A percentile compares a stretch with the other conserved stretches of the same genome.
These are phyloP conservation scores for Apis dorsata DNA, from an alignment of 1,140 invertebrate genomes.

Conservation along the genomic window DNA sequence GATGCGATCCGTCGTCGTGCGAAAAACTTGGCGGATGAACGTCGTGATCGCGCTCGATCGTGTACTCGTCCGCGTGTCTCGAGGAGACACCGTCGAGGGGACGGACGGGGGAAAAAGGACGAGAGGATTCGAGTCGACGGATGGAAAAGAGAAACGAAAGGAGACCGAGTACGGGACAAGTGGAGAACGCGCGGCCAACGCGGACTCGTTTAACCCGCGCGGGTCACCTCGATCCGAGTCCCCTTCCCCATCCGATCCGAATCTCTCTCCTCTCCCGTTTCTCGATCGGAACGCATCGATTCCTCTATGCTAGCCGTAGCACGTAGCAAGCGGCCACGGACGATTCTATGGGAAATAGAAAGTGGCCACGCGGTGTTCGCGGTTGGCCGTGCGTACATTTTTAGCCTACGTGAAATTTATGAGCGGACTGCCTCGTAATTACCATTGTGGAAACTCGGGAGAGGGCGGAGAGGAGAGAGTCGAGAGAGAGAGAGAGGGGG, in stretches of 20 bases:
- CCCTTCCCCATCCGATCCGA: neutral
- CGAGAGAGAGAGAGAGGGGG: neutral
- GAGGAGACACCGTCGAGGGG: neutral
- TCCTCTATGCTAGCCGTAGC: neutral
- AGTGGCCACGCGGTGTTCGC: slow-evolving; percentile 58
- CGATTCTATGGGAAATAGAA: slow-evolving; percentile 70
- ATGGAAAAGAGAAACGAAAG: slow-evolving; percentile 23
- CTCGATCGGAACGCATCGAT: slow-evolving; percentile 21
- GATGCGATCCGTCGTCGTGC: slow-evolving; percentile 35
- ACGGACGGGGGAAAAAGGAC: neutral
- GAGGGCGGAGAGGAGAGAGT: no score
- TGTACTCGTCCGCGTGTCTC: neutral
- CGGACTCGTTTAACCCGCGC: slow-evolving; percentile 39
- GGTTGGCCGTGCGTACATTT: slow-evolving; percentile 38
- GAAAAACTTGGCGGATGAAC: slow-evolving; percentile 37
- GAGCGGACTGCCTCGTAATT: slow-evolving; percentile 68
- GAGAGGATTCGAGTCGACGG: neutral
- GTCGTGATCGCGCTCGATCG: slow-evolving; percentile 38
- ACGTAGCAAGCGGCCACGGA: slow-evolving; percentile 6
- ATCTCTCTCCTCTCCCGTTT: neutral
- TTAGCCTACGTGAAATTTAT: slow-evolving; percentile 67
- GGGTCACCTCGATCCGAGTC: slow-evolving; percentile 39
- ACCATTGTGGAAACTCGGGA: slow-evolving; percentile 69
- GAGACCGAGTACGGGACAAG: slow-evolving; percentile 32
- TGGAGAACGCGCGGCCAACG: slow-evolving; percentile 51